A percentile compares a stretch with the other conserved stretches of the same genome.
phyloP scores from a whole-genome alignment of 2,888 invertebrate species.

The Fabriciana adippe region DNA sequence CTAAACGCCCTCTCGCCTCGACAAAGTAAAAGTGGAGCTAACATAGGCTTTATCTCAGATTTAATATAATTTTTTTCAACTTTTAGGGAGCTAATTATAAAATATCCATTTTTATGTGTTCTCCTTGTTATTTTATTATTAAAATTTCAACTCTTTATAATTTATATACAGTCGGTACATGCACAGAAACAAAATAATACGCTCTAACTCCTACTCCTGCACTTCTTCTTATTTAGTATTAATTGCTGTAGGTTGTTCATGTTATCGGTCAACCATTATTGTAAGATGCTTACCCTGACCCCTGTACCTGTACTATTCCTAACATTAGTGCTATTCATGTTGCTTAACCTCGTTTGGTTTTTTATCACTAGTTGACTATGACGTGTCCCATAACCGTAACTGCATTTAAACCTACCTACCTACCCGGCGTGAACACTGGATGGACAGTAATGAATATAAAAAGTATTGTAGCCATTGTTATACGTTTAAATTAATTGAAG shows the following conservation, averaged over 20 bases:
- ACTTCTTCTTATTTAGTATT: conserved; percentile 10
- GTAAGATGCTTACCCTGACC: conserved; percentile 73
- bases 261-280: conserved; percentile 58
- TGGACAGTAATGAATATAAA: conserved; percentile 36
- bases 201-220: background rate
- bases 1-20: conserved; percentile 27
- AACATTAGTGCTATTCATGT: conserved; percentile 50
- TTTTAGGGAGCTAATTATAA: too few species aligned
- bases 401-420: conserved; percentile 44
- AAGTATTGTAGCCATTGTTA: conserved; percentile 7
- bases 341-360: conserved; percentile 70
- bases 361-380: conserved; percentile 47
- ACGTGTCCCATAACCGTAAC: conserved; percentile 52
- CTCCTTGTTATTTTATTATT: too few species aligned
- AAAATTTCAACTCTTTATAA: too few species aligned
- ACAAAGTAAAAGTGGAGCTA: conserved; percentile 15
- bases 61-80: too few species aligned
- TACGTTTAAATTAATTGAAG: too few species aligned
- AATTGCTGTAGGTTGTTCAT: conserved; percentile 21
- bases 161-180: too few species aligned
- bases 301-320: conserved; percentile 53
- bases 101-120: too few species aligned
- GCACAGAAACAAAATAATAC: too few species aligned
- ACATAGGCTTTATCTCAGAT: background rate
- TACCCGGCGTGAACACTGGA: conserved; percentile 38